A percentile compares a stretch with the other conserved stretches of the same genome.
Evolutionary conservation across 1,140 invertebrate genomes (phyloP).

Genomic region (Cherax quadricarinatus): DNA sequence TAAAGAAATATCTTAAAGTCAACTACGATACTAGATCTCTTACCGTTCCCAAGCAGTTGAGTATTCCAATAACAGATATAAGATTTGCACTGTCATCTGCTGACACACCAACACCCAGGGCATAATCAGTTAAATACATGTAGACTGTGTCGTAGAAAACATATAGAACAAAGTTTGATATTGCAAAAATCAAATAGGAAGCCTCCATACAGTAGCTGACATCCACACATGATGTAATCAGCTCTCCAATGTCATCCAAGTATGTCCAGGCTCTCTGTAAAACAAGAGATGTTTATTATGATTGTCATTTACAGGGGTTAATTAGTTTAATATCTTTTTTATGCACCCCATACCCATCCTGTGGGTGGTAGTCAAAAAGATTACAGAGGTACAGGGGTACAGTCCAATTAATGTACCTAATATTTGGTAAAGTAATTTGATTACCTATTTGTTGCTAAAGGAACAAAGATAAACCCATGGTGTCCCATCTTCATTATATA

Average conservation of each 20-base stretch:
- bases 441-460: too few species aligned
- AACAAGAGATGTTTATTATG: constrained; percentile 34
- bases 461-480: too few species aligned
- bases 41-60: constrained; percentile 91
- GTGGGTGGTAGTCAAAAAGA: too few species aligned
- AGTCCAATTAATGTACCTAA: too few species aligned
- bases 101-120: constrained; percentile 84
- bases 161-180: constrained; percentile 91
- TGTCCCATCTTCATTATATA: too few species aligned
- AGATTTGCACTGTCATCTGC: constrained; percentile 86
- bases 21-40: too few species aligned
- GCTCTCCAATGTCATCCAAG: constrained; percentile 86
- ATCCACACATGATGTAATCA: constrained; percentile 86
- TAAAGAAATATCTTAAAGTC: too few species aligned
- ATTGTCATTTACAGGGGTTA: too few species aligned
- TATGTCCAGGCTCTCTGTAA: constrained; percentile 85
- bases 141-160: constrained; percentile 91
- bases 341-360: too few species aligned
- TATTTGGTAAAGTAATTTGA: too few species aligned
- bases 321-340: too few species aligned
- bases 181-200: constrained; percentile 85
- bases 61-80: constrained; percentile 90
- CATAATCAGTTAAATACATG: constrained; percentile 88
- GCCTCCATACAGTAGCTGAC: constrained; percentile 87
- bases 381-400: too few species aligned